These are phyloP conservation scores for Parauchenoglanis ngamensis DNA, from an alignment of 2,797 vertebrate species.

Conservation along the genomic window DNA sequence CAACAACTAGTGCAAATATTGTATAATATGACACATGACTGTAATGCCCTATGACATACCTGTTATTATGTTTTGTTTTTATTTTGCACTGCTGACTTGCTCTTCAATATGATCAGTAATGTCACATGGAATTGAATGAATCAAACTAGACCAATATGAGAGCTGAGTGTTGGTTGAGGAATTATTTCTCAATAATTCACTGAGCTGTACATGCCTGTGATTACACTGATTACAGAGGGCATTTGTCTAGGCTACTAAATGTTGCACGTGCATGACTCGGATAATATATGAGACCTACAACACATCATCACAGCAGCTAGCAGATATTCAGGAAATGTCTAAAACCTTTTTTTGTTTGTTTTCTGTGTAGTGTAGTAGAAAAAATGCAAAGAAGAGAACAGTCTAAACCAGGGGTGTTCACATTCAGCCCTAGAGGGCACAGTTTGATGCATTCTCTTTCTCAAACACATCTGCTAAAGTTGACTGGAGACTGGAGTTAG, in stretches of 20 bases:
- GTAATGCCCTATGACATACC: constrained; percentile 32
- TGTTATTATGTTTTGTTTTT: constrained; percentile 25
- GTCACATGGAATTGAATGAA: constrained; percentile 9
- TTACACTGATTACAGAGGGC: constrained; percentile 25
- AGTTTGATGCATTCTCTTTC: background rate
- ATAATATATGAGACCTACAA: constrained; percentile 19
- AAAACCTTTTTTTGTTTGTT: background rate
- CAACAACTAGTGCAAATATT: background rate
- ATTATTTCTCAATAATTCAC: constrained; percentile 45
- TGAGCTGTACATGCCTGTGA: background rate
- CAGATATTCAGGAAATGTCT: background rate
- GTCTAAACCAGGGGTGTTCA: background rate
- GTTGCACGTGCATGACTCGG: constrained; percentile 38
- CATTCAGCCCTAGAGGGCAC: background rate
- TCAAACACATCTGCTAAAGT: background rate
- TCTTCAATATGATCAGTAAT: constrained; percentile 17
- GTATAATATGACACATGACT: constrained; percentile 21
- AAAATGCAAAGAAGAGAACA: background rate
- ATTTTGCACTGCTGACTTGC: constrained; percentile 14
- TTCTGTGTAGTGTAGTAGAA: background rate
- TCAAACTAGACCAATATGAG: constrained; percentile 22
- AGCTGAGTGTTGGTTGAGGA: background rate
- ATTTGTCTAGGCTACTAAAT: constrained; percentile 45
- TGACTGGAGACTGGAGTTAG: background rate
- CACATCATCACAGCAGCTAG: background rate